These are phyloP conservation scores for Elaphurus davidianus DNA, from an alignment of 2,113 vertebrate species.

Conservation along the genomic window DNA sequence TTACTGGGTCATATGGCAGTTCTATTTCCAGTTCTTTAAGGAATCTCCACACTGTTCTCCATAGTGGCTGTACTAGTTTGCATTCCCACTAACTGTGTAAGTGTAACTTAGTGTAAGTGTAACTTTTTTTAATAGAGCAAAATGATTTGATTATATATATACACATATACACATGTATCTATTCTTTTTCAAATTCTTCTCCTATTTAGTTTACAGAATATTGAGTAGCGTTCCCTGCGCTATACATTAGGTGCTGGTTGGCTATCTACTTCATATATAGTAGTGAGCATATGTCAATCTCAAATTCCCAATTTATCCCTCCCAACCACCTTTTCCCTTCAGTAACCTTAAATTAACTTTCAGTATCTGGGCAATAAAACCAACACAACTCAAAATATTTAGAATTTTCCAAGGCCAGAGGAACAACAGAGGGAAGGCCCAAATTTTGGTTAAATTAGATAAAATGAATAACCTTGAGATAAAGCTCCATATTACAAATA, in stretches of 20 bases:
- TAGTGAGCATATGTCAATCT: not conserved
- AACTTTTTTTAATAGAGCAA: not conserved
- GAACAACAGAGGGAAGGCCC: slow-evolving; percentile 64
- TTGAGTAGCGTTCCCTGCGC: not conserved
- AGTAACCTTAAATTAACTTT: not conserved
- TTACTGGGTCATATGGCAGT: no score
- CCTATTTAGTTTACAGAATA: not conserved
- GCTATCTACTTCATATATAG: not conserved
- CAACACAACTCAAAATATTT: not conserved
- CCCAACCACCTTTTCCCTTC: not conserved
- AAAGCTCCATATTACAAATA: slow-evolving; percentile 77
- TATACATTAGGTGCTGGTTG: not conserved
- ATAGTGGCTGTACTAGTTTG: no score
- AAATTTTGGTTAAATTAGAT: slow-evolving; percentile 75
- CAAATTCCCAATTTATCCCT: not conserved
- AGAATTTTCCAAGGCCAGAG: not conserved
- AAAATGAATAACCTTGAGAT: slow-evolving; percentile 78
- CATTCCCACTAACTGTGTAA: no score
- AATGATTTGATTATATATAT: not conserved
- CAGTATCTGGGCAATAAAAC: slow-evolving; percentile 56
- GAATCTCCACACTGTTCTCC: no score
- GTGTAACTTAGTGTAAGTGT: no score
- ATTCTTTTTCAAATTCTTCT: not conserved
- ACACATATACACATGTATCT: not conserved
- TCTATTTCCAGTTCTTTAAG: no score